These are phyloP conservation scores for Lymantria dispar DNA, from an alignment of 2,888 invertebrate species.

Conservation along the genomic window DNA sequence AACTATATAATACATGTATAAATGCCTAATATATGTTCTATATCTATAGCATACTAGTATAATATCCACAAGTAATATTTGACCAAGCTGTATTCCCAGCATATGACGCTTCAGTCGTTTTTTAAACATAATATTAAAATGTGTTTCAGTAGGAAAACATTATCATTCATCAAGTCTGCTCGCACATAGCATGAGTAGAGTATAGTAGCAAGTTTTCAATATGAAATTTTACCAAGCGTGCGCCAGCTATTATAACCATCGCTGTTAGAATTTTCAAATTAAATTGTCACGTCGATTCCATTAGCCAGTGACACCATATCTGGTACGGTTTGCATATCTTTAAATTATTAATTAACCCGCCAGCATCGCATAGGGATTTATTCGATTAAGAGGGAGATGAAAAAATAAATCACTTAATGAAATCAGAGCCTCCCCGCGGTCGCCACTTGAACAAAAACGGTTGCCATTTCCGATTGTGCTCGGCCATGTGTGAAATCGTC, in stretches of 20 bases:
- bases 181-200: slow-evolving; percentile 15
- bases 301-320: slow-evolving; percentile 31
- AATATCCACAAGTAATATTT: too few species aligned
- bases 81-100: too few species aligned
- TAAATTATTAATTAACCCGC: slow-evolving; percentile 78
- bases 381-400: slow-evolving; percentile 63
- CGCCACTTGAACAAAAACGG: slow-evolving; percentile 54
- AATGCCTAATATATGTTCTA: too few species aligned
- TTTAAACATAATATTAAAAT: too few species aligned
- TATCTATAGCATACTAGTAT: too few species aligned
- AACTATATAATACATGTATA: too few species aligned
- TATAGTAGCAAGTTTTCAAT: slow-evolving; percentile 8
- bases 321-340: slow-evolving; percentile 41
- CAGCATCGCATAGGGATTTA: slow-evolving; percentile 61
- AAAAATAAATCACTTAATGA: slow-evolving; percentile 72
- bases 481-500: slow-evolving; percentile 65
- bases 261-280: slow-evolving; percentile 24
- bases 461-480: slow-evolving; percentile 47
- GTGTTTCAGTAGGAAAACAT: too few species aligned
- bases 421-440: slow-evolving; percentile 59
- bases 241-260: slow-evolving; percentile 2
- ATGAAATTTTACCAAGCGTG: not conserved
- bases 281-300: slow-evolving; percentile 43
- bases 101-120: too few species aligned
- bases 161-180: slow-evolving; percentile 10